A percentile compares a stretch with the other conserved stretches of the same genome.
These are phyloP conservation scores for Scaptomyza caliginosa DNA, from an alignment of 2,888 invertebrate species.

Conservation along the genomic window DNA sequence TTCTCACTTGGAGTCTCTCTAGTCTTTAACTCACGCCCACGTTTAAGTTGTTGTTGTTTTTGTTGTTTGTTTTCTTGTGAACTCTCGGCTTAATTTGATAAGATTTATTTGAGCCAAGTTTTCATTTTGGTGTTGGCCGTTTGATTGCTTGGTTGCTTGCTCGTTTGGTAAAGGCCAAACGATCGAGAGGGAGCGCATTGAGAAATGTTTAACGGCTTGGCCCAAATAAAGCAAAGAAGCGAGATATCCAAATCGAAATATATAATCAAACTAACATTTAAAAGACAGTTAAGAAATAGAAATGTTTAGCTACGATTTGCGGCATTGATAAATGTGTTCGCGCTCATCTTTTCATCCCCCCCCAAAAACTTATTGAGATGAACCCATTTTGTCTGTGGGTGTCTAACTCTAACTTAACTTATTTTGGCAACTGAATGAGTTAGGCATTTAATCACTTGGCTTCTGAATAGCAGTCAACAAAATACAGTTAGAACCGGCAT, in stretches of 20 bases:
- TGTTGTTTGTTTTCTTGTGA: conserved; percentile 29
- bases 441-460: background rate
- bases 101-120: conserved; percentile 75
- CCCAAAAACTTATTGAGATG: background rate
- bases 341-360: conserved; percentile 15
- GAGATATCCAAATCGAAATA: conserved; percentile 20
- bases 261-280: conserved; percentile 62
- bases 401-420: conserved; percentile 2
- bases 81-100: conserved; percentile 76
- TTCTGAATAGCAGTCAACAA: conserved; percentile 26
- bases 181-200: conserved; percentile 40
- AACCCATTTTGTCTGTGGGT: conserved; percentile 25
- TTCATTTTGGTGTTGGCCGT: conserved; percentile 16
- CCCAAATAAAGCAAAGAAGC: conserved; percentile 32
- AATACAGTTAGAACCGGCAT: background rate
- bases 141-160: background rate
- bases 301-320: conserved; percentile 58
- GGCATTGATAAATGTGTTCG: conserved; percentile 49
- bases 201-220: conserved; percentile 54
- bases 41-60: conserved; percentile 40
- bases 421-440: conserved; percentile 19
- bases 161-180: conserved; percentile 59
- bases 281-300: conserved; percentile 65
- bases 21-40: conserved; percentile 55
- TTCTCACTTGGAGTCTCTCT: conserved; percentile 48